A percentile compares a stretch with the other conserved stretches of the same genome.
phyloP scores from a whole-genome alignment of 2,888 invertebrate genomes.

The Xanthorhoe spadicearia region DNA sequence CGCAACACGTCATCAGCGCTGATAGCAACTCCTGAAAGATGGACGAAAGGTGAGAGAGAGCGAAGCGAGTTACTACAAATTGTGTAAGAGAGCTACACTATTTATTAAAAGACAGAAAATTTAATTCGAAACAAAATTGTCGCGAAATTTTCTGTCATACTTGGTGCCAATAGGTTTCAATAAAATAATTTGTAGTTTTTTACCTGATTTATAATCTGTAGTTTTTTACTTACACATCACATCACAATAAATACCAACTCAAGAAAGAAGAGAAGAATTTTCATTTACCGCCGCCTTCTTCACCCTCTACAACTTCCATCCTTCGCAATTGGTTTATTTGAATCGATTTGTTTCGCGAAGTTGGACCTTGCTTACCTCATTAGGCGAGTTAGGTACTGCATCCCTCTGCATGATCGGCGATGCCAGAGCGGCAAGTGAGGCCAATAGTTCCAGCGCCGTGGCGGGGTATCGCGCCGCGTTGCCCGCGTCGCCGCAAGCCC shows the following conservation, averaged over 20 bases:
- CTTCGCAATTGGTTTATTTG: too few species aligned
- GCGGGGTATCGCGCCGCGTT: slow-evolving; percentile 58
- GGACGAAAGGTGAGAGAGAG: background rate
- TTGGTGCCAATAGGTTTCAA: too few species aligned
- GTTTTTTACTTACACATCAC: too few species aligned
- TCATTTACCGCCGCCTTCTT: too few species aligned
- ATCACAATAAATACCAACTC: too few species aligned
- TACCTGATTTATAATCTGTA: too few species aligned
- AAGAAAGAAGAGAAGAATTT: too few species aligned
- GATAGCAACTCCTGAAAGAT: slow-evolving; percentile 87
- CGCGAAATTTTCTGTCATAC: too few species aligned
- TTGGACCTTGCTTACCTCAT: slow-evolving; percentile 74
- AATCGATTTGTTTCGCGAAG: too few species aligned
- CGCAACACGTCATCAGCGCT: slow-evolving; percentile 87
- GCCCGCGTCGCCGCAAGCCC: slow-evolving; percentile 69
- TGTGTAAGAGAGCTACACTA: background rate
- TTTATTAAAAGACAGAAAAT: background rate
- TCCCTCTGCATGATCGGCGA: slow-evolving; percentile 68
- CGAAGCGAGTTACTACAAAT: background rate
- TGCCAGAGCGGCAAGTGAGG: slow-evolving; percentile 66
- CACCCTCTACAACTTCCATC: too few species aligned
- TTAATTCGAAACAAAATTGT: background rate
- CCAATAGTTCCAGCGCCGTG: slow-evolving; percentile 65
- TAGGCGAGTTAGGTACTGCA: slow-evolving; percentile 73
- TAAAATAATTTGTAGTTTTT: too few species aligned